Conservation (phyloP, 2,113 vertebrate genomes). For the Bettongia penicillata region DNA sequence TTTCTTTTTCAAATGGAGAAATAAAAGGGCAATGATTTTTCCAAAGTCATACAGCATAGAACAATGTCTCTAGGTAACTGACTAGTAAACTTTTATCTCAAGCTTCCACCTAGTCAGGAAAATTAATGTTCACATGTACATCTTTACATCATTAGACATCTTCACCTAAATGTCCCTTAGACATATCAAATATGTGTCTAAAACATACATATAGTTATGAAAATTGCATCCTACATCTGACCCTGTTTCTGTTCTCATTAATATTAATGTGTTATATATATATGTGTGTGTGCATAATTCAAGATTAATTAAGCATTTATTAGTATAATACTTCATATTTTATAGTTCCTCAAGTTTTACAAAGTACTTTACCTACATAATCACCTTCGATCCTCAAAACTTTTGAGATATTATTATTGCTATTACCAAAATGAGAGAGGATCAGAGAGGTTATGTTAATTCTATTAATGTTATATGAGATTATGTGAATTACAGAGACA, state of each 20-base stretch:
- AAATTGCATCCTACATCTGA: no score
- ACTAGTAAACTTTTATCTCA: not conserved
- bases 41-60: no score
- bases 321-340: not conserved
- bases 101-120: not conserved
- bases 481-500: not conserved
- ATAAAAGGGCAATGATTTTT: no score
- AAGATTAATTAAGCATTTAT: not conserved
- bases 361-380: not conserved
- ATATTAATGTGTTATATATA: not conserved
- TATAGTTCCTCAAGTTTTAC: not conserved
- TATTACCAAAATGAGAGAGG: not conserved
- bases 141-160: not conserved
- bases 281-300: not conserved
- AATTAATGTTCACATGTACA: not conserved
- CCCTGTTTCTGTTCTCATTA: not conserved
- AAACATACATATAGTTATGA: not conserved
- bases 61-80: no score
- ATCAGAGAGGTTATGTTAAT: not conserved
- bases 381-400: not conserved
- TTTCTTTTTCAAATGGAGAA: no score
- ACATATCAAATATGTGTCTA: not conserved
- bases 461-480: not conserved
- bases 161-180: not conserved
- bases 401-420: not conserved